These are phyloP conservation scores for Autographa pulchrina DNA, from an alignment of 2,888 invertebrate species.

Conservation along the genomic window DNA sequence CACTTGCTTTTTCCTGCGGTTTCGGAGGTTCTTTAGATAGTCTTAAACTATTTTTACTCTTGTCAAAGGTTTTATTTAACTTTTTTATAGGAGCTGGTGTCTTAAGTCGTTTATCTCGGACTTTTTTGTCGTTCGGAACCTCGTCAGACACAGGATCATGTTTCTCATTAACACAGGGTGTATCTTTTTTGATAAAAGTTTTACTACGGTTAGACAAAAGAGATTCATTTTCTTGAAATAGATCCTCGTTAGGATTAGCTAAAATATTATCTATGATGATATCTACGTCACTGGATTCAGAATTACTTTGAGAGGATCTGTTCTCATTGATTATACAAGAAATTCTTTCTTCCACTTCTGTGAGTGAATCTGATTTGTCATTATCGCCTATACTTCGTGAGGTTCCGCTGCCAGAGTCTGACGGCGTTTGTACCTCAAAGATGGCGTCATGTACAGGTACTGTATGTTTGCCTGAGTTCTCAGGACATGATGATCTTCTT, in stretches of 20 bases:
- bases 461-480: conserved; percentile 70
- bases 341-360: conserved; percentile 86
- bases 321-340: conserved; percentile 86
- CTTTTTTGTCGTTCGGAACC: conserved; percentile 71
- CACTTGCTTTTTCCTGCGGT: conserved; percentile 75
- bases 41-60: conserved; percentile 72
- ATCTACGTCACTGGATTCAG: conserved; percentile 84
- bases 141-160: conserved; percentile 63
- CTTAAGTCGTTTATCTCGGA: conserved; percentile 77
- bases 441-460: conserved; percentile 72
- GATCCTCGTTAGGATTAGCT: conserved; percentile 72
- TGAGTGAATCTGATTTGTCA: conserved; percentile 79
- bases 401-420: conserved; percentile 83
- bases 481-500: conserved; percentile 89
- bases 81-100: conserved; percentile 79
- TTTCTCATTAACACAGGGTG: conserved; percentile 66
- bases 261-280: conserved; percentile 81
- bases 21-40: conserved; percentile 68
- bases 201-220: conserved; percentile 75
- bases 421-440: conserved; percentile 81
- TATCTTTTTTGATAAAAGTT: conserved; percentile 78
- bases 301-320: conserved; percentile 85
- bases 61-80: conserved; percentile 78
- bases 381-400: conserved; percentile 79
- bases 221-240: conserved; percentile 73